Evolutionary conservation across 1,140 invertebrate genomes (phyloP).

Genomic region (Drosophila fuyamai): DNA sequence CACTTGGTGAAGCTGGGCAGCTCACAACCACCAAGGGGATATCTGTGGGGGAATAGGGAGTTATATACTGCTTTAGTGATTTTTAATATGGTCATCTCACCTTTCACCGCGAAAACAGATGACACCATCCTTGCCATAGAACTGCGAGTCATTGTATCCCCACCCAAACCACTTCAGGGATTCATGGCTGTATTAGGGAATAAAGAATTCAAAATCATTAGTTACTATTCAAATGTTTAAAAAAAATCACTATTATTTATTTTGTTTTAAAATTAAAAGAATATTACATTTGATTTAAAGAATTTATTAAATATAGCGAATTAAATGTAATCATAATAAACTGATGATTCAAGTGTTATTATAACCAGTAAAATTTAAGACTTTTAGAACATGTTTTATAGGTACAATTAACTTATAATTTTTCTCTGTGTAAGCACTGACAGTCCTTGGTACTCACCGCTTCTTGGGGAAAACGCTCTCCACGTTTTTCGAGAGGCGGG

Average conservation of each 20-base stretch:
- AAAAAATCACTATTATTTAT: too few species aligned
- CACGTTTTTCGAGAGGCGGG: slow-evolving; percentile 66
- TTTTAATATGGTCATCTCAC: slow-evolving; percentile 34
- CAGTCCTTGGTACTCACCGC: slow-evolving; percentile 37
- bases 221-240: too few species aligned
- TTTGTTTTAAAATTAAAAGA: too few species aligned
- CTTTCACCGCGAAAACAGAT: slow-evolving; percentile 88
- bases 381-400: too few species aligned
- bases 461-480: slow-evolving; percentile 77
- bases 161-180: slow-evolving; percentile 99
- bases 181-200: slow-evolving; percentile 88
- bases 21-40: slow-evolving; percentile 91
- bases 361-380: too few species aligned
- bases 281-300: too few species aligned
- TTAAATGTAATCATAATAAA: too few species aligned
- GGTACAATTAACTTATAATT: too few species aligned
- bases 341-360: too few species aligned
- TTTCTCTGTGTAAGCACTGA: too few species aligned
- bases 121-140: slow-evolving; percentile 88
- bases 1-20: slow-evolving; percentile 93
- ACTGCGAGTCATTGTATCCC: slow-evolving; percentile 97
- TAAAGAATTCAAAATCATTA: not conserved
- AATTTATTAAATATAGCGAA: too few species aligned
- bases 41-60: slow-evolving; percentile 88
- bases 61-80: not conserved